Base-by-base conservation (phyloP, 2,113 vertebrate genomes). In the Falco punctatus region DNA sequence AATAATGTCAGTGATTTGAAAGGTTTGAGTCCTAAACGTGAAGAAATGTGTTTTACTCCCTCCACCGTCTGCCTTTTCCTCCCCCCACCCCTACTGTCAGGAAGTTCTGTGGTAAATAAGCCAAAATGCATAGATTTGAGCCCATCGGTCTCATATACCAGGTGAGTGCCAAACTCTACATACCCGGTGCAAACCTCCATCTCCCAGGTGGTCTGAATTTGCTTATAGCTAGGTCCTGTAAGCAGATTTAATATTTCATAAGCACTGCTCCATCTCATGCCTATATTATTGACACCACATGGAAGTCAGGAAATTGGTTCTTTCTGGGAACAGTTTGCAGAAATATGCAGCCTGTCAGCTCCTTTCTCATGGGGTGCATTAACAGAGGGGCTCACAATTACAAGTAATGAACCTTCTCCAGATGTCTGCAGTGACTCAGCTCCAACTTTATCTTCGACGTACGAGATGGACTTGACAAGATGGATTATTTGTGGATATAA, bases 201-300 rank as follows among this genome's bases (percentile, higher is more conserved):
- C 98, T 98, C 98, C 98, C 99, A 99, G 99, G 99, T 99, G 99
- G 99, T 99, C 99, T 98, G 98, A 98, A 99, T 98, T 97, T 98
- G 98, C 97, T 98, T 97, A 97, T 98, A 98, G 97, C 98, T 91
- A 95, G 93, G 98, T 98, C 98, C 94, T 97, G 97, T 96, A 97
- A 98, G 98, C 98, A 98, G 98, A 99, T 99, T 99, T 99, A 99
- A 99, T 99, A 99, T 99, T 99, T 99, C 99, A 99, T 99, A 99
- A 98, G 98, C 98, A 97, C 98, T 96, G 98, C 98, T 98, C 98
- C 97, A 98, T 98, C 98, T 98, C 98, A 98, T 98, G 98, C 98
- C 98, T 98, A 98, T 98, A 98, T 99, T 99, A 99, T 99, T 99
- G 98, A 99, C 99, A 99, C 99, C 99, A 99, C 99, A 99, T 99